phyloP scores from a whole-genome alignment of 2,888 invertebrate genomes.

The Meloe dianella region DNA sequence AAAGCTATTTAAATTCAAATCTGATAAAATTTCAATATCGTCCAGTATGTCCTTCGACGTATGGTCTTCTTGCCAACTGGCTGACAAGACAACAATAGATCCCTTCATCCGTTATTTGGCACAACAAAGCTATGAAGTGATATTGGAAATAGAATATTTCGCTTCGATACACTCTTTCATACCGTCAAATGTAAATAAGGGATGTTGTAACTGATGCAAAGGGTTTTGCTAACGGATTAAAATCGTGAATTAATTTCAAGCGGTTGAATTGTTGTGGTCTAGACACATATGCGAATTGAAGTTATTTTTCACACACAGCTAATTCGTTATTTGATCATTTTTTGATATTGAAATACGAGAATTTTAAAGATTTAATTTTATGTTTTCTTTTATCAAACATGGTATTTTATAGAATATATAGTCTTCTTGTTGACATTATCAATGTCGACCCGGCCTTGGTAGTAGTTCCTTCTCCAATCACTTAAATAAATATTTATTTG shows the following conservation, averaged over 20 bases:
- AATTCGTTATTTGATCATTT: background rate
- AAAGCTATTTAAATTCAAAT: conserved; percentile 44
- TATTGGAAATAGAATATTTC: conserved; percentile 60
- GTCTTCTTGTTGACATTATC: background rate
- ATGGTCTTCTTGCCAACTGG: conserved; percentile 41
- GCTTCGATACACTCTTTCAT: conserved; percentile 58
- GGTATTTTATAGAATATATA: too few relatives aligned
- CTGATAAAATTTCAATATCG: conserved; percentile 53
- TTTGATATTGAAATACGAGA: background rate
- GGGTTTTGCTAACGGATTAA: conserved; percentile 46
- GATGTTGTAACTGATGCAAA: conserved; percentile 49
- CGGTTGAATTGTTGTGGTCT: conserved; percentile 31
- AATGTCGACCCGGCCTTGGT: background rate
- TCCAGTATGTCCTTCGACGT: conserved; percentile 41
- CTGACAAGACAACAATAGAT: conserved; percentile 55
- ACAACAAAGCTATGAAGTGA: conserved; percentile 56
- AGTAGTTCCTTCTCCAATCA: conserved; percentile 10
- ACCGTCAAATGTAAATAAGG: conserved; percentile 56
- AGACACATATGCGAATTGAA: conserved; percentile 29
- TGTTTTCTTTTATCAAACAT: background rate
- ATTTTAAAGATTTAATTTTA: background rate
- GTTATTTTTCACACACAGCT: conserved; percentile 29
- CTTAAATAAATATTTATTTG: conserved; percentile 26
- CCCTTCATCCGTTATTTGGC: conserved; percentile 56
- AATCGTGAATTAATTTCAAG: conserved; percentile 42